Evolutionary conservation across 2,888 invertebrate species (phyloP), one percentile per base, ranked within the genome.

Genomic region (Ichneumon xanthorius): DNA sequence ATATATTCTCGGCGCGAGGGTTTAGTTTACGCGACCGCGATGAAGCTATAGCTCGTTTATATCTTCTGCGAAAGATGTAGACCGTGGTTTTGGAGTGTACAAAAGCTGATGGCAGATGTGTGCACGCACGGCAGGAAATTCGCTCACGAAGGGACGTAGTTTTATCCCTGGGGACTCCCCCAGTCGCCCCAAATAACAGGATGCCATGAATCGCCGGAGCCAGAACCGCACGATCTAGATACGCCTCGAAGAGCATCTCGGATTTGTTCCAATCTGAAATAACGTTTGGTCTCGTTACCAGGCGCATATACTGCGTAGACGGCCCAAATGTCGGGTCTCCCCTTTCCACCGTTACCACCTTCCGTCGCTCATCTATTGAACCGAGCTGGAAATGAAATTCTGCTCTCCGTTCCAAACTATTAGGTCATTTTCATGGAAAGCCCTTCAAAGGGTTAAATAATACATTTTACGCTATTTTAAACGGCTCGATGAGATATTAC

Each of bases 81-180:
- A 70, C 30, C 53, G 40, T 30, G 55, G 45, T 4, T 70, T 77
- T 82, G 63, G 63, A 76, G 40, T 40, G 71, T 53, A 55, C 76
- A 77, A 71, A 7, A 55, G 37, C 3, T 5, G 16, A 40, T 33
- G 45, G 26, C 37, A 40, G 14, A 22, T 67, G 48, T 37, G 45
- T 76, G 22, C 53, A 7, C 40, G 30, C 0, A 16, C 6, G 33
- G 26, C 19, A 40, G 26, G 6, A 45, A 50, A 70, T 58, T 40
- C 19, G 11, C 45, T 85, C 70, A 75, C 65, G 68, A 82, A 86
- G 76, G 85, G 81, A 87, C 81, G 82, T 40, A 73, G 75, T 75
- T 86, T 88, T 89, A 89, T 92, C 92, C 90, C 90, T 91, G 89
- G 91, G 91, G 91, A 92, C 90, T 89, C 90, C 89, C 90, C 88